Percentiles rank a stretch among this genome's conserved stretches.
Conservation (phyloP, 2,113 vertebrate species). For the Octodon degus region DNA sequence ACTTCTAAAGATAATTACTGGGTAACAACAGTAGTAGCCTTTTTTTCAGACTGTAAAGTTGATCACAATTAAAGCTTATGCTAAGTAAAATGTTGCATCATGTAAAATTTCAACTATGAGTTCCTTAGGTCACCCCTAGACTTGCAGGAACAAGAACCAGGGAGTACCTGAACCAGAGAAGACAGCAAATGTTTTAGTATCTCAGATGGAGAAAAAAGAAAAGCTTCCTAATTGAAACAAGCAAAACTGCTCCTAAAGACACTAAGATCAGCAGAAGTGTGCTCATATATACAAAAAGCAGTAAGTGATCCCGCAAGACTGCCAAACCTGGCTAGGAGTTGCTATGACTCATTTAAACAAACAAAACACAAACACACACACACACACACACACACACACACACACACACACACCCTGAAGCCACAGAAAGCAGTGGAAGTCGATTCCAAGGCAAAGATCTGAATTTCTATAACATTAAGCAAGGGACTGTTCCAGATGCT, state of each 20-base stretch:
- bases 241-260: neutral
- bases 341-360: neutral
- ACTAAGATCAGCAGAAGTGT: neutral
- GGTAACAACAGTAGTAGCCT: neutral
- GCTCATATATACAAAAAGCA: neutral
- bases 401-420: neutral
- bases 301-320: neutral
- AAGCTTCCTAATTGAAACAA: neutral
- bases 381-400: neutral
- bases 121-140: too few species aligned
- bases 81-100: neutral
- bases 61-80: neutral
- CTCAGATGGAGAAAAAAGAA: neutral
- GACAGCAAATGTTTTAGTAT: neutral
- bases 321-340: neutral
- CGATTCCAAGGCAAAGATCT: neutral
- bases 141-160: neutral
- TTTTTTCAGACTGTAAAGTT: neutral
- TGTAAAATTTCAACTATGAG: neutral
- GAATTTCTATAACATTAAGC: neutral
- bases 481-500: neutral
- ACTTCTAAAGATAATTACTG: neutral
- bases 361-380: neutral
- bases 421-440: neutral
- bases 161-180: neutral